Conservation (phyloP, 2,888 invertebrate species). For the Patella depressa region DNA sequence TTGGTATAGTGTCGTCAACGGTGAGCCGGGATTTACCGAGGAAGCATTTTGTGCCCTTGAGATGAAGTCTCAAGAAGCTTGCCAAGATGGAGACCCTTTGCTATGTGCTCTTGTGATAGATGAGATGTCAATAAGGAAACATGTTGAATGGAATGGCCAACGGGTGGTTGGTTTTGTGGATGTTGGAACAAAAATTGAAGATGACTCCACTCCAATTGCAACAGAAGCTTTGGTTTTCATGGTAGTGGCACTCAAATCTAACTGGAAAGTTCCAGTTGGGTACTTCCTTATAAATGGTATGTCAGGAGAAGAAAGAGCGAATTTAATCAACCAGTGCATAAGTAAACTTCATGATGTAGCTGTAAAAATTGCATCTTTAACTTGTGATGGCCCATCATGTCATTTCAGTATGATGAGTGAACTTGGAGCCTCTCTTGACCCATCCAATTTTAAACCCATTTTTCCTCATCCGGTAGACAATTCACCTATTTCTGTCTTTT, state of each 20-base stretch:
- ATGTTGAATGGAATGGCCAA: constrained; percentile 19
- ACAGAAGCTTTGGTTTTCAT: constrained; percentile 12
- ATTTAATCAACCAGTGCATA: not conserved
- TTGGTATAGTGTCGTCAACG: constrained; percentile 1
- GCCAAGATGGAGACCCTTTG: not conserved
- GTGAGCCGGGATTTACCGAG: not conserved
- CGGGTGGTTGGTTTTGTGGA: constrained; percentile 5
- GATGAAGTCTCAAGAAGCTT: no score
- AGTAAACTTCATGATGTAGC: not conserved
- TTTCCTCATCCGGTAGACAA: not conserved
- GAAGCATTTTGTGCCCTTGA: constrained; percentile 9
- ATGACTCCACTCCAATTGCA: constrained; percentile 12
- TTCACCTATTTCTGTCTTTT: not conserved
- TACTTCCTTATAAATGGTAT: not conserved
- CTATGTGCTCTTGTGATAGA: constrained; percentile 14
- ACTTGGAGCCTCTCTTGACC: constrained; percentile 7
- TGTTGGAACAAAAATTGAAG: constrained; percentile 11
- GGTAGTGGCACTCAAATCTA: constrained; percentile 4
- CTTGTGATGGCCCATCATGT: constrained; percentile 16
- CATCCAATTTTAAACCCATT: not conserved
- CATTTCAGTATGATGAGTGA: constrained; percentile 10
- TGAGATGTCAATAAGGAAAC: constrained; percentile 19
- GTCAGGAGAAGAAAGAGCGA: constrained; percentile 11
- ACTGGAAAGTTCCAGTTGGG: no score
- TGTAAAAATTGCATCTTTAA: constrained; percentile 5